These are phyloP conservation scores for Schizotus pectinicornis DNA, from an alignment of 2,888 invertebrate genomes.

Conservation along the genomic window DNA sequence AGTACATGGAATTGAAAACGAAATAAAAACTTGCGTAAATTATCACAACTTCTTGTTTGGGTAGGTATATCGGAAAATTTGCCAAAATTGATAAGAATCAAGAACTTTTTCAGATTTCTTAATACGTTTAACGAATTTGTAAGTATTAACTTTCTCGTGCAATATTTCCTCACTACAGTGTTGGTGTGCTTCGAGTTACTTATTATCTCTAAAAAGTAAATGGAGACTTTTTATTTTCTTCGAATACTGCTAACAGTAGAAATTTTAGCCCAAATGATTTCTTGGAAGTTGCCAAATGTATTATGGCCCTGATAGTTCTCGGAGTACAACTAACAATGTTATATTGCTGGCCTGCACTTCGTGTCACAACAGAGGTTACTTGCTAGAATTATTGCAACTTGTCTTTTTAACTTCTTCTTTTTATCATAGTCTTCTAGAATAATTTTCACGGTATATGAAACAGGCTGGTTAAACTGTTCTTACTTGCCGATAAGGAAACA, in stretches of 20 bases:
- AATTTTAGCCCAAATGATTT: not conserved
- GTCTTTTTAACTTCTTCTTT: not conserved
- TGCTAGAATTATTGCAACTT: not conserved
- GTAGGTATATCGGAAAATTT: not conserved
- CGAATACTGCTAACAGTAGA: not conserved
- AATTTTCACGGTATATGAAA: not conserved
- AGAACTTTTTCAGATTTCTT: not conserved
- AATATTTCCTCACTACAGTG: not conserved
- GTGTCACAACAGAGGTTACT: not conserved
- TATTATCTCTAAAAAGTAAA: conserved; percentile 3
- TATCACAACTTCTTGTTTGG: not conserved
- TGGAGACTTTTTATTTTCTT: not conserved
- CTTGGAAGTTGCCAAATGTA: not conserved
- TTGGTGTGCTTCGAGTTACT: not conserved
- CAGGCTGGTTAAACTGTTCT: not conserved
- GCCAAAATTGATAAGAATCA: not conserved
- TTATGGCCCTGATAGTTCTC: not conserved
- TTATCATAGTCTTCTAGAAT: not conserved
- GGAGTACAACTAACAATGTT: not conserved
- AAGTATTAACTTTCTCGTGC: not conserved
- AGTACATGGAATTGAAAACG: not conserved
- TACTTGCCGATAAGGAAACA: conserved; percentile 1
- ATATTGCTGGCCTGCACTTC: not conserved
- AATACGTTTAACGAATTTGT: not conserved
- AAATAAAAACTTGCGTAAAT: not conserved